phyloP scores from a whole-genome alignment of 1,140 invertebrate genomes.

The Limonius californicus region DNA sequence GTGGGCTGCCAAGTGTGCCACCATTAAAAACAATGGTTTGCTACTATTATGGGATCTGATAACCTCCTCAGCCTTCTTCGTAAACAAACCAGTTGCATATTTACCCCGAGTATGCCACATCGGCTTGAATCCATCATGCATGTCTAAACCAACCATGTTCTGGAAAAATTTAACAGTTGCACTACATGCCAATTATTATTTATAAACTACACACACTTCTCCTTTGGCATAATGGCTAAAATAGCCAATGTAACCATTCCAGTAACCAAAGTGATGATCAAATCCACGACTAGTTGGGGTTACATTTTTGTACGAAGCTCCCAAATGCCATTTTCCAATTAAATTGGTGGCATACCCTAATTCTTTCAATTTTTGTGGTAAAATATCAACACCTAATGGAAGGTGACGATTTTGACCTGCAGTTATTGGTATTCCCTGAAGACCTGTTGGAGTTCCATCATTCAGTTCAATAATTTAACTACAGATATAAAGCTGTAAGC shows the following conservation, averaged over 20 bases:
- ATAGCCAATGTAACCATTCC: slow-evolving; percentile 55
- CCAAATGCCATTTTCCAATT: slow-evolving; percentile 90
- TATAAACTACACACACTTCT: background rate
- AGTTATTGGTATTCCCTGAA: slow-evolving; percentile 59
- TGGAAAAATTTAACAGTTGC: too few species aligned
- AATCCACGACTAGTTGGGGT: slow-evolving; percentile 60
- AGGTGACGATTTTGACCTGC: slow-evolving; percentile 55
- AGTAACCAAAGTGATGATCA: slow-evolving; percentile 63
- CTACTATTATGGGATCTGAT: too few species aligned
- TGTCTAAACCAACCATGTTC: background rate
- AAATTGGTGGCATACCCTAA: slow-evolving; percentile 77
- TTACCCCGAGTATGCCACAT: too few species aligned
- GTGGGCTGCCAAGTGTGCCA: too few species aligned
- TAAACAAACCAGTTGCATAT: too few species aligned
- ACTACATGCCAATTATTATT: background rate
- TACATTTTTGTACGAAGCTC: slow-evolving; percentile 43
- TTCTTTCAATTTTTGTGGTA: slow-evolving; percentile 71
- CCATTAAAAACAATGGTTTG: too few species aligned
- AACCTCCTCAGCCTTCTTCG: too few species aligned
- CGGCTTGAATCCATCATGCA: slow-evolving; percentile 30
- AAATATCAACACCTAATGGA: slow-evolving; percentile 52
- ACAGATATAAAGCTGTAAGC: too few species aligned
- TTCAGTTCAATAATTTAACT: too few species aligned
- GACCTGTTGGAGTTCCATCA: too few species aligned
- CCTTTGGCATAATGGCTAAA: slow-evolving; percentile 45